A percentile compares a stretch with the other conserved stretches of the same genome.
Conservation (phyloP, 2,113 vertebrate genomes). For the Ammodytes marinus region DNA sequence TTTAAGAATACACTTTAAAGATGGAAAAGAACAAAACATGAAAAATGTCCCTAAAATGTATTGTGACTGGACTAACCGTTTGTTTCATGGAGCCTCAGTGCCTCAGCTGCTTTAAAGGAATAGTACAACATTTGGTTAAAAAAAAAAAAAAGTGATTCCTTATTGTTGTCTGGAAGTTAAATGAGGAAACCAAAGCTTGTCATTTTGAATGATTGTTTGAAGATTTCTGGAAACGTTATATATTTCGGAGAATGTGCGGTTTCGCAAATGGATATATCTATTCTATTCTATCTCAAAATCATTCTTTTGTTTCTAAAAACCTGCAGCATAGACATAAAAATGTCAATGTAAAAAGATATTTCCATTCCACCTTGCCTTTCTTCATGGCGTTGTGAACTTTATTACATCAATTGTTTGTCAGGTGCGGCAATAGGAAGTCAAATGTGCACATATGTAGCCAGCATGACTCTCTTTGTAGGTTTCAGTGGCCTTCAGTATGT, state of each 20-base stretch:
- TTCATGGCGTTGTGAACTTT: slow-evolving; percentile 38
- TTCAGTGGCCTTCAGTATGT: not conserved
- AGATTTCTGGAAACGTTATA: not conserved
- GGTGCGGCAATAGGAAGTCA: not conserved
- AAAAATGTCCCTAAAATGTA: no score
- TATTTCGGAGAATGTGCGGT: not conserved
- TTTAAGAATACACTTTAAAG: no score
- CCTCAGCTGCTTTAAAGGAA: no score
- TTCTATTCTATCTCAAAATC: not conserved
- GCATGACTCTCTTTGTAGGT: not conserved
- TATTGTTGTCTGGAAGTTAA: no score
- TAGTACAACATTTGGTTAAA: no score
- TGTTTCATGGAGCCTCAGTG: no score
- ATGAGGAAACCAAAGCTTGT: no score
- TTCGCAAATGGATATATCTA: not conserved
- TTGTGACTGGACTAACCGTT: no score
- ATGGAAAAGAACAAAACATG: no score
- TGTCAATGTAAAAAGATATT: not conserved
- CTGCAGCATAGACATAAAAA: not conserved
- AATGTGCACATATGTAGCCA: not conserved
- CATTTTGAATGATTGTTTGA: no score
- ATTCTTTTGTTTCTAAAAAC: not conserved
- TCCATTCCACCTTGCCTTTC: not conserved
- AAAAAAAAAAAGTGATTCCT: no score
- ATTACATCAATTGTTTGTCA: slow-evolving; percentile 15